Base-by-base conservation (phyloP, 2,797 vertebrate genomes). In the Buceros bicornis region DNA sequence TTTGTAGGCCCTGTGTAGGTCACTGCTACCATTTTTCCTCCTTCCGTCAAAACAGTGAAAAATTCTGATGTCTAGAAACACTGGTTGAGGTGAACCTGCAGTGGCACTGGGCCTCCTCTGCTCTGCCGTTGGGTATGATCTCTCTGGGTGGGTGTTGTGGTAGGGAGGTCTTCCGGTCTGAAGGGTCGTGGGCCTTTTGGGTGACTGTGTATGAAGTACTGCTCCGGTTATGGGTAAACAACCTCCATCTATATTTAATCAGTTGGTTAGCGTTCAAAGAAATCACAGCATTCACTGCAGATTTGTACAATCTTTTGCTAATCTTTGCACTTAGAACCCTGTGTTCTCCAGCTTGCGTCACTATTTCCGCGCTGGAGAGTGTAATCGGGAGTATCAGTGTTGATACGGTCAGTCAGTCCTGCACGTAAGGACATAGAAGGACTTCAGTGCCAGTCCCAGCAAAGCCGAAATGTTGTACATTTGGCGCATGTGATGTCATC, bases 51-150 rank as follows among this genome's bases (percentile, higher is more conserved):
- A 76, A 43, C 29, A 60, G 21, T 16, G 17, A 31, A 35, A 66
- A 72, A 62, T 62, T 31, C n/a, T 37, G 25, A 8, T 62, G n/a
- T 72, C 19, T 76, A 42, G 37, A 33, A 81, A 40, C 33, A 29
- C 6, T 20, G 37, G 50, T 42, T 67, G 71, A 73, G 33, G 8
- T 67, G 71, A 50, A 28, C 20, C 62, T 58, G 33, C 45, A 78
- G 20, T 25, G 47, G 13, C 43, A 20, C 5, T 33, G 61, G 11
- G 51, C 29, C 47, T 42, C 31, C 61, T 62, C 51, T 69, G 54
- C 37, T 76, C 37, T 37, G 0, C 8, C 18, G 0, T 0, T 35
- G n/a, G 4, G 5, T 8, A 2, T 5, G 5, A n/a, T 31, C 57
- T 71, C 14, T 74, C 47, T 40, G 61, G 13, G 48, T 43, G 35